Conservation (phyloP, 2,113 vertebrate genomes). For the Cyprinus carpio region DNA sequence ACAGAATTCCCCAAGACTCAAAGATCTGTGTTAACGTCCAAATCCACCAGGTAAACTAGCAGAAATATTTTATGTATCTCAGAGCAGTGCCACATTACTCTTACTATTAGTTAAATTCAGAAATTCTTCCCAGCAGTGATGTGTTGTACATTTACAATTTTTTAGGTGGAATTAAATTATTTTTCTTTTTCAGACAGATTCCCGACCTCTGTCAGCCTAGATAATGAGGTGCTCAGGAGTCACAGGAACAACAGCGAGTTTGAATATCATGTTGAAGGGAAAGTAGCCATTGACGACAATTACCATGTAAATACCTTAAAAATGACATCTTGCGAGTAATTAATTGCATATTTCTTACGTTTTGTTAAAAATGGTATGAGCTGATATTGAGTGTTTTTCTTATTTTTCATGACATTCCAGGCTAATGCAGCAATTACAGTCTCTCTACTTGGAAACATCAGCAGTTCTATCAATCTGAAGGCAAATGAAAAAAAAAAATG, state of each 20-base stretch:
- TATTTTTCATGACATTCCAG: constrained; percentile 46
- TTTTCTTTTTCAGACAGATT: constrained; percentile 71
- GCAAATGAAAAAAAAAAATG: constrained; percentile 64
- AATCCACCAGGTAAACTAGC: constrained; percentile 67
- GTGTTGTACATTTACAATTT: not conserved
- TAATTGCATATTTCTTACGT: not conserved
- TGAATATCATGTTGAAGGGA: constrained; percentile 66
- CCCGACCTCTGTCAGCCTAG: constrained; percentile 72
- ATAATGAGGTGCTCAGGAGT: constrained; percentile 72
- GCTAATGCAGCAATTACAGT: constrained; percentile 65
- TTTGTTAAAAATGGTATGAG: too few species aligned
- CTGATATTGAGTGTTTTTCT: not conserved
- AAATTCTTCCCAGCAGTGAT: not conserved
- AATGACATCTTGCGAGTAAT: not conserved
- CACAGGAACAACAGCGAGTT: constrained; percentile 63
- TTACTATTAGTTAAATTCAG: not conserved
- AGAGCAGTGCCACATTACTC: not conserved
- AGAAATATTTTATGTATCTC: not conserved
- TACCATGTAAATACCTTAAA: constrained; percentile 69
- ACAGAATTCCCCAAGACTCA: constrained; percentile 73
- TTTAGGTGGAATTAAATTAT: not conserved
- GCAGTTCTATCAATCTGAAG: constrained; percentile 69
- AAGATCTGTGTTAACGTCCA: constrained; percentile 76
- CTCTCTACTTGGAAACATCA: constrained; percentile 59
- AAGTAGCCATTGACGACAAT: constrained; percentile 67